Percentiles rank a stretch among this genome's conserved stretches.
Evolutionary conservation across 2,888 invertebrate genomes (phyloP).

Genomic region (Lissonota sp.): DNA sequence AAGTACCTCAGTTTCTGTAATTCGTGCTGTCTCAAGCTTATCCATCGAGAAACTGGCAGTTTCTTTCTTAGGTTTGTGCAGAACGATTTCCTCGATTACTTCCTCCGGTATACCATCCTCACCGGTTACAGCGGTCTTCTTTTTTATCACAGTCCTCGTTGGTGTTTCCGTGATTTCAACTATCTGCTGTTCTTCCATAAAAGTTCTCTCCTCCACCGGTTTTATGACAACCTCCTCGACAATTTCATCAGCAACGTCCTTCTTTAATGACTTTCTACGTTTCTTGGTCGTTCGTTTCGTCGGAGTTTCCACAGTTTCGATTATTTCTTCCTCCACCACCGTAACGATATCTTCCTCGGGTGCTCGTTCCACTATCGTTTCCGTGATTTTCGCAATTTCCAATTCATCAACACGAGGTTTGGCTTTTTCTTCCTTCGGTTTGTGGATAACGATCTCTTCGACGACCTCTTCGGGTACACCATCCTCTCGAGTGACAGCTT

Average conservation of each 20-base stretch:
- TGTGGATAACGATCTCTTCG: constrained; percentile 69
- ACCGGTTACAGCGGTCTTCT: constrained; percentile 67
- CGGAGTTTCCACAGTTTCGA: constrained; percentile 65
- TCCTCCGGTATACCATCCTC: constrained; percentile 74
- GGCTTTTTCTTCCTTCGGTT: constrained; percentile 69
- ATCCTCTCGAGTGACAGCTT: constrained; percentile 66
- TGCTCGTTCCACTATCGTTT: constrained; percentile 68
- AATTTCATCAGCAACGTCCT: constrained; percentile 63
- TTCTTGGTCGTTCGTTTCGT: constrained; percentile 55
- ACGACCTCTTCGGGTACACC: constrained; percentile 70
- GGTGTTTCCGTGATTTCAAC: constrained; percentile 73
- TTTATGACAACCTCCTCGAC: constrained; percentile 72
- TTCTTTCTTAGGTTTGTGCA: constrained; percentile 69
- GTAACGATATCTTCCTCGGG: constrained; percentile 68
- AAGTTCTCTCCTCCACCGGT: constrained; percentile 72
- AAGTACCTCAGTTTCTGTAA: constrained; percentile 65
- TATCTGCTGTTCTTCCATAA: constrained; percentile 77
- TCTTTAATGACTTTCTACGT: constrained; percentile 63
- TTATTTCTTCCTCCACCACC: constrained; percentile 67
- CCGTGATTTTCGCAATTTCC: constrained; percentile 75
- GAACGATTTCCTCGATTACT: constrained; percentile 71
- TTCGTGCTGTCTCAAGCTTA: constrained; percentile 78
- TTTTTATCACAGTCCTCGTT: constrained; percentile 69
- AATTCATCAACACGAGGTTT: constrained; percentile 78
- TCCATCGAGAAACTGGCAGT: constrained; percentile 71